Conservation (phyloP, 2,888 invertebrate genomes). For the Micropterix aruncella region DNA sequence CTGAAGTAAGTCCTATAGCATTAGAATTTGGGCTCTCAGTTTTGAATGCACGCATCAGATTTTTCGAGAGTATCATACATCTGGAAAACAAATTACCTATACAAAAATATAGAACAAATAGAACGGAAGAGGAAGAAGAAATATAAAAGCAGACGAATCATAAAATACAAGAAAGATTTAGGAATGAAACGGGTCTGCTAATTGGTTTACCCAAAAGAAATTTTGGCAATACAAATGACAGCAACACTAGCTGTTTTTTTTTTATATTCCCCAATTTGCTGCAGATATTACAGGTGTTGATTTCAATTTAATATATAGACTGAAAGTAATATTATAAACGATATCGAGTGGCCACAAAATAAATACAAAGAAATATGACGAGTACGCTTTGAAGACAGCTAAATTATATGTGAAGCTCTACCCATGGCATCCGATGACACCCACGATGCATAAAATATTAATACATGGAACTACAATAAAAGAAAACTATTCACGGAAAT, state of each 20-base stretch:
- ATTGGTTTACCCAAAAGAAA: constrained; percentile 16
- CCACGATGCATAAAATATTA: constrained; percentile 13
- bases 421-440: constrained; percentile 14
- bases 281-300: constrained; percentile 17
- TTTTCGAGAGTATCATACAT: constrained; percentile 14
- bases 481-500: no score
- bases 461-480: no score
- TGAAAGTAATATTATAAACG: constrained; percentile 17
- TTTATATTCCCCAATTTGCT: constrained; percentile 14
- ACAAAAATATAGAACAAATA: constrained; percentile 14
- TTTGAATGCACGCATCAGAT: constrained; percentile 15
- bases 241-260: constrained; percentile 17
- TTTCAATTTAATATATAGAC: constrained; percentile 14
- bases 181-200: constrained; percentile 14
- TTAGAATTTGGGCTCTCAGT: constrained; percentile 16
- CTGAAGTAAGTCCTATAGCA: constrained; percentile 10
- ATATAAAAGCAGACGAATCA: constrained; percentile 7
- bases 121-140: constrained; percentile 9
- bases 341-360: constrained; percentile 14
- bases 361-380: constrained; percentile 11
- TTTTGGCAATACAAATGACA: constrained; percentile 18
- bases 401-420: constrained; percentile 16
- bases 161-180: constrained; percentile 13
- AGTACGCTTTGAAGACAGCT: constrained; percentile 13
- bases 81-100: constrained; percentile 14